Conservation (phyloP, 1,140 invertebrate species). For the Monochamus saltuarius region DNA sequence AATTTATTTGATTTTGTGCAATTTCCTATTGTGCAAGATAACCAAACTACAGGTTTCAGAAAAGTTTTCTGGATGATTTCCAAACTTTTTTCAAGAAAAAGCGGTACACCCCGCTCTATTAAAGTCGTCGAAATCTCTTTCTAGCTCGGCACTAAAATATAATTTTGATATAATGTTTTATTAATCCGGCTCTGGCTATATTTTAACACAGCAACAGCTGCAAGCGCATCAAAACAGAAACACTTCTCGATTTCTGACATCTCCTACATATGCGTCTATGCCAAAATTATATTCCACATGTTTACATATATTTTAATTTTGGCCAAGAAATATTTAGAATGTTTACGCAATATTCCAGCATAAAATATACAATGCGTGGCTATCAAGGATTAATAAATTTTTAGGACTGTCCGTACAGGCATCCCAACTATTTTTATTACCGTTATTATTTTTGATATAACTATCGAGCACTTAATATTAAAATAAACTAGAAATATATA, state of each 20-base stretch:
- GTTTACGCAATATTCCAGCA: neutral
- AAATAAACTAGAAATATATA: neutral
- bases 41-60: too few relatives aligned
- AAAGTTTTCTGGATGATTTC: too few relatives aligned
- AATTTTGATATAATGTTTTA: neutral
- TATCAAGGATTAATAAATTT: too few relatives aligned
- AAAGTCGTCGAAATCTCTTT: too few relatives aligned
- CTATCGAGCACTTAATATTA: neutral
- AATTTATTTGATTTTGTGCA: too few relatives aligned
- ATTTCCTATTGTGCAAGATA: too few relatives aligned
- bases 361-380: too few relatives aligned
- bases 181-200: conserved; percentile 6
- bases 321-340: neutral
- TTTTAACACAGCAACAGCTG: neutral
- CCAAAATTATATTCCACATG: conserved; percentile 1
- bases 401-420: too few relatives aligned
- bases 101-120: too few relatives aligned
- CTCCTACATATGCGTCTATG: conserved; percentile 1
- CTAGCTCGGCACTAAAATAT: neutral
- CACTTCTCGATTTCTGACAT: neutral
- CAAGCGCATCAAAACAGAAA: neutral
- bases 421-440: neutral
- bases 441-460: neutral
- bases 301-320: neutral
- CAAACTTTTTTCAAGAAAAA: too few relatives aligned